Evolutionary conservation across 2,888 invertebrate genomes (phyloP), one percentile per base, ranked within the genome.

Genomic region (Drosophila nr. fundita): DNA sequence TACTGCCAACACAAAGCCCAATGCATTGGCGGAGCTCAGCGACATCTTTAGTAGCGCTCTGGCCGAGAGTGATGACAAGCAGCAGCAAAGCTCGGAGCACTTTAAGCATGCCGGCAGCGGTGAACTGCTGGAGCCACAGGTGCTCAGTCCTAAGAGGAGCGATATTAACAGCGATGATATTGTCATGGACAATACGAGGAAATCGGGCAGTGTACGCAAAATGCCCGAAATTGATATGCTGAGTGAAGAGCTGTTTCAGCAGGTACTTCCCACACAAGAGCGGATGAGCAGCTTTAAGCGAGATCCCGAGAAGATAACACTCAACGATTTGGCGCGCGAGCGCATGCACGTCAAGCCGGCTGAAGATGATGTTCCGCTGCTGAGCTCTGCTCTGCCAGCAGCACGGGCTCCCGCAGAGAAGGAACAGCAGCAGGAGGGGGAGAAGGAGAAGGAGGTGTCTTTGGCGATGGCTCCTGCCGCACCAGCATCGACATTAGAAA

Each of bases 181-280:
- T 49, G 27, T 11, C 1, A 48, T 15, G 0, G 61, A 61, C 8
- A 24, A 60, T 24, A 18, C 32, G 0, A 78, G 76, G 36, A 83
- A 79, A 50, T 55, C 58, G 0, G 54, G 74, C 27, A 48, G 73
- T 24, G 68, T 73, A 24, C 70, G 82, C 73, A 88, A 90, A 61
- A 76, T 92, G 73, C 90, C 80, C 10, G 89, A 88, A 42, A 93
- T 93, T 29, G 97, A 98, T 92, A 95, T 96, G 36, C 93, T 98
- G n/a, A 96, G 97, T 40, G 96, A 97, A 91, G 95, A 96, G 84
- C 94, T 98, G 55, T 94, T 98, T 64, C 96, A 96, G 90, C 95
- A 96, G 91, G 96, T 95, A 72, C 92, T 96, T 68, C 95, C 94
- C 27, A 92, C 65, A 0, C 87, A 91, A 34, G 91, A 92, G 68